Evolutionary conservation across 1,140 invertebrate genomes (phyloP), one percentile per base, ranked within the genome.

Genomic region (Drosophila triauraria): DNA sequence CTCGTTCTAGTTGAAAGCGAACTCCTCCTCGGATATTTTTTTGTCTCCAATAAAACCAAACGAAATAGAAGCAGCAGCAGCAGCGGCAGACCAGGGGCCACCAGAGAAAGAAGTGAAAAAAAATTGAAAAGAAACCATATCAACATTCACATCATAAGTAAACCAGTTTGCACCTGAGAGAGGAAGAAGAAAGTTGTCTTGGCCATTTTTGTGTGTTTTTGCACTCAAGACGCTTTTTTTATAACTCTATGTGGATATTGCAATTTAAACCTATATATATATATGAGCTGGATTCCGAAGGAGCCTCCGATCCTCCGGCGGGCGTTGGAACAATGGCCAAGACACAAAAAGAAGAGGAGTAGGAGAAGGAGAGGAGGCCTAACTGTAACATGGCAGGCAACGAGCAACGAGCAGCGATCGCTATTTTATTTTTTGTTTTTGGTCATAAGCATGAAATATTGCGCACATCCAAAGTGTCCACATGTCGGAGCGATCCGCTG

Each of bases 81-180:
- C 46, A 42, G 32, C 17, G 47, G 40, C 47, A 48, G 63, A 47
- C 58, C 54, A 63, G 71, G 72, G 64, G 51, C 67, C 30, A 61
- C 59, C 42, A 47, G 48, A 58, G 50, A 74, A 56, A 76, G 48
- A 69, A 81, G 62, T 32, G 44, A 64, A 76, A 46, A 63, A 75
- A 74, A 61, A 70, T 60, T 68, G 67, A 86, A 87, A 87, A 84
- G 82, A 90, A 90, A 90, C 85, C 85, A 80, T 90, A 90, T 90
- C 85, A 90, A 90, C 85, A 90, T 90, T 90, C 85, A 90, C 85
- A 90, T 90, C 85, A 90, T 90, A 90, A 90, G 86, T 90, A 90
- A 90, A 90, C 85, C 85, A 90, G 85, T 90, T 90, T 90, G 85
- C 85, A 90, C 85, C 85, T 90, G 86, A 90, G 85, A 90, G 85